Conservation (phyloP, 2,797 vertebrate species). For the Geotrypetes seraphini region DNA sequence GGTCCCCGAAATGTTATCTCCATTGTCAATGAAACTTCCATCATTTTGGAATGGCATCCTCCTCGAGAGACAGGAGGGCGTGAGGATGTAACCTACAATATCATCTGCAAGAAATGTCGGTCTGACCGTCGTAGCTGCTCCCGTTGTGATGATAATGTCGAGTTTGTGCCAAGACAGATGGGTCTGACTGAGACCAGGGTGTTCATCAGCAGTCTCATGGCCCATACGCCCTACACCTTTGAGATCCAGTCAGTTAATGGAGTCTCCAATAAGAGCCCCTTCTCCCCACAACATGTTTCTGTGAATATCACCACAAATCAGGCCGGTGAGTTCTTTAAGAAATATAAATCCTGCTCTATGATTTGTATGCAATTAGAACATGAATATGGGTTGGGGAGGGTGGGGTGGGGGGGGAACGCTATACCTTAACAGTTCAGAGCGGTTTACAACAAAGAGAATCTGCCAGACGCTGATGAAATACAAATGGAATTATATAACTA, state of each 20-base stretch:
- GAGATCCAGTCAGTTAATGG: constrained; percentile 95
- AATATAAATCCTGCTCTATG: too few relatives aligned
- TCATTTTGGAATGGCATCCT: constrained; percentile 91
- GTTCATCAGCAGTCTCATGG: constrained; percentile 91
- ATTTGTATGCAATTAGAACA: too few relatives aligned
- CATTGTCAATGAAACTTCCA: constrained; percentile 91
- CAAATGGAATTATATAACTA: too few relatives aligned
- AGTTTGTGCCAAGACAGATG: constrained; percentile 85
- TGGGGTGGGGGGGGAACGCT: too few relatives aligned
- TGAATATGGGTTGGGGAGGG: too few relatives aligned
- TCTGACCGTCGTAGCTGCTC: constrained; percentile 81
- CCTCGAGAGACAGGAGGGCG: constrained; percentile 86
- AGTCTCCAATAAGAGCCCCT: constrained; percentile 90
- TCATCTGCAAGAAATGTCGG: constrained; percentile 89
- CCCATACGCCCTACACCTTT: constrained; percentile 90
- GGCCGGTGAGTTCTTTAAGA: constrained; percentile 71
- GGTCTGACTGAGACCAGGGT: constrained; percentile 83
- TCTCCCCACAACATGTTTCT: constrained; percentile 83
- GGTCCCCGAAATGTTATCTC: constrained; percentile 94
- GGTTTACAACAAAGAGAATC: too few relatives aligned
- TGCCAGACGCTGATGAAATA: too few relatives aligned
- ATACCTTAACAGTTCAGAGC: too few relatives aligned
- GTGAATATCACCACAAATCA: constrained; percentile 98
- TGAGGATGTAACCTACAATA: constrained; percentile 91
- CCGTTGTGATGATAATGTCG: constrained; percentile 94